These are phyloP conservation scores for Lethenteron camtschaticum DNA, from an alignment of 2,113 vertebrate species.

Conservation along the genomic window DNA sequence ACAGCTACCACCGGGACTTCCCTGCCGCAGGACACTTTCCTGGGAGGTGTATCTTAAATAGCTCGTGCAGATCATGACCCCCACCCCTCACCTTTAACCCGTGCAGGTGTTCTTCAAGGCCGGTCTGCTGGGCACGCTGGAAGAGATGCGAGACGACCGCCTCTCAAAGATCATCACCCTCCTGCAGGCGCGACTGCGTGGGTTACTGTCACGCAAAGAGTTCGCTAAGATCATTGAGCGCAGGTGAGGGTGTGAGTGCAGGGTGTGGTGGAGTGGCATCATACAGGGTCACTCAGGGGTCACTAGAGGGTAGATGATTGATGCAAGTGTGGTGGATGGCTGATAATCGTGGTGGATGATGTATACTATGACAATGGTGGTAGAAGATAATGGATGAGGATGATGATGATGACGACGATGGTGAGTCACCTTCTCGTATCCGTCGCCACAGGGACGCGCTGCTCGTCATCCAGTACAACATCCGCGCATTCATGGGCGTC, in stretches of 20 bases:
- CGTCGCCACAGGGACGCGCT: constrained; percentile 28
- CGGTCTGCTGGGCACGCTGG: constrained; percentile 48
- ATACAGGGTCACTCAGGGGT: too few relatives aligned
- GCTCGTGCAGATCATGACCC: not conserved
- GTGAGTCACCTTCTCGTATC: not conserved
- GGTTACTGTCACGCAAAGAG: constrained; percentile 50
- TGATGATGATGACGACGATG: too few relatives aligned
- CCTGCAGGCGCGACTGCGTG: constrained; percentile 48
- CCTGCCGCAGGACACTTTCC: not conserved
- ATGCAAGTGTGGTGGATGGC: too few relatives aligned
- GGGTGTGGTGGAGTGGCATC: too few relatives aligned
- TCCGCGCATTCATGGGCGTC: constrained; percentile 60
- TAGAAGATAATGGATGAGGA: too few relatives aligned
- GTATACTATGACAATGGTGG: too few relatives aligned
- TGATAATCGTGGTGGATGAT: too few relatives aligned
- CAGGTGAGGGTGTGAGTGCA: constrained; percentile 21
- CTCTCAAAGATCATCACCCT: constrained; percentile 53
- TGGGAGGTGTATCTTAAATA: not conserved
- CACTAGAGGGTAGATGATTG: too few relatives aligned
- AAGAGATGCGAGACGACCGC: constrained; percentile 63
- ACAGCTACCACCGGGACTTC: too few relatives aligned
- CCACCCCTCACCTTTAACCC: not conserved
- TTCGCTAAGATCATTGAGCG: constrained; percentile 60
- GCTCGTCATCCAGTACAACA: constrained; percentile 80
- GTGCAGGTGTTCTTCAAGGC: constrained; percentile 40